Evolutionary conservation across 2,888 invertebrate genomes (phyloP).

Genomic region (Tinea semifulvella): DNA sequence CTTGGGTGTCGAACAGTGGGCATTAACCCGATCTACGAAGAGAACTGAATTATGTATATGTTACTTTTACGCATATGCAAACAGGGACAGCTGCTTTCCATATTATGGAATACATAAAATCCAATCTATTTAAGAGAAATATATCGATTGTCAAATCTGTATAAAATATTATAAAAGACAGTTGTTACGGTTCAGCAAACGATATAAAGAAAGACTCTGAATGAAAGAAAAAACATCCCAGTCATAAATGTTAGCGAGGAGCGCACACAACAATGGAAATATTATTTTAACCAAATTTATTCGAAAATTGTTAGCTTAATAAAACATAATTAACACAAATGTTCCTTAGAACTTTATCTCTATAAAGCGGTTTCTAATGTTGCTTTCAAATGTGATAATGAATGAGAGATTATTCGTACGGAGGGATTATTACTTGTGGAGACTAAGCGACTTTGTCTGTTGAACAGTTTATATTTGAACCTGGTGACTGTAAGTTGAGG

Average conservation of each 20-base stretch:
- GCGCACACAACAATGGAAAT: conserved; percentile 35
- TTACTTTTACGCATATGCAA: conserved; percentile 34
- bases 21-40: conserved; percentile 43
- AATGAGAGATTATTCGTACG: conserved; percentile 30
- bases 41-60: conserved; percentile 38
- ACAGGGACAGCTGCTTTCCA: conserved; percentile 33
- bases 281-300: conserved; percentile 24
- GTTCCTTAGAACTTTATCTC: no score
- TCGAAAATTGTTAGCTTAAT: background rate
- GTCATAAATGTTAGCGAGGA: conserved; percentile 33
- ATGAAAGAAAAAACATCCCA: conserved; percentile 27
- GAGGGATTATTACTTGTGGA: conserved; percentile 37
- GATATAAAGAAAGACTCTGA: conserved; percentile 15
- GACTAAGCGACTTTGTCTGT: conserved; percentile 36
- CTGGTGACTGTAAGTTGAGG: no score
- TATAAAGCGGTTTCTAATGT: conserved; percentile 31
- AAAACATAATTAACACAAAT: conserved; percentile 18
- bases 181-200: conserved; percentile 20
- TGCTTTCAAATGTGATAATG: conserved; percentile 36
- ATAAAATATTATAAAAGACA: conserved; percentile 28
- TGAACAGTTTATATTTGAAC: no score
- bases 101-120: conserved; percentile 28
- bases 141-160: conserved; percentile 28
- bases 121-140: conserved; percentile 25
- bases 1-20: conserved; percentile 38